phyloP scores from a whole-genome alignment of 2,888 invertebrate species.

The Zygothrica quintamaculata region DNA sequence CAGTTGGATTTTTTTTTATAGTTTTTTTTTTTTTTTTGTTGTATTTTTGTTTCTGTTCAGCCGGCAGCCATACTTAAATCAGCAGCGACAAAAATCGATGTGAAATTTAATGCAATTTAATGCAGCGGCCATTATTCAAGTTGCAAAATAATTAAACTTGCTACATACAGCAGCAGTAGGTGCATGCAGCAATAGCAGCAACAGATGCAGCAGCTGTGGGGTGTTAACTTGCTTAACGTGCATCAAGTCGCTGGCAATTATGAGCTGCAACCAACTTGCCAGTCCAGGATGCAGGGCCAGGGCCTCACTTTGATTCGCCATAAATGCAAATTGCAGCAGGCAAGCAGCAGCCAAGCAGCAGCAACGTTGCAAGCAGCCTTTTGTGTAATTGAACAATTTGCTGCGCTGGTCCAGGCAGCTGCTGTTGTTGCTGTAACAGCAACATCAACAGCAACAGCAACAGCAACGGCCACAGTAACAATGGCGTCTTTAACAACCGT shows the following conservation, averaged over 20 bases:
- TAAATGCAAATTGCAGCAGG: constrained; percentile 69
- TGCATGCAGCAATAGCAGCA: constrained; percentile 12
- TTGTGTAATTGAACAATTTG: constrained; percentile 79
- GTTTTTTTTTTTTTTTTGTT: no score
- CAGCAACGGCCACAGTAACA: constrained; percentile 34
- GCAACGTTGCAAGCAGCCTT: constrained; percentile 42
- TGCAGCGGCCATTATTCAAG: constrained; percentile 77
- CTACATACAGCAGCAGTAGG: constrained; percentile 22
- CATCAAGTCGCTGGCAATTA: constrained; percentile 74
- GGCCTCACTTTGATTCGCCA: constrained; percentile 70
- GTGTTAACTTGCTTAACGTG: constrained; percentile 78
- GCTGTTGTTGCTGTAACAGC: constrained; percentile 43
- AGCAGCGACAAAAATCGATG: constrained; percentile 59
- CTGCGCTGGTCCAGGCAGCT: constrained; percentile 59
- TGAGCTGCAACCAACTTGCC: constrained; percentile 43
- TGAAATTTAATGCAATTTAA: constrained; percentile 66
- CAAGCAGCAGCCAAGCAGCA: constrained; percentile 19
- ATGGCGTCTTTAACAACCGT: constrained; percentile 49
- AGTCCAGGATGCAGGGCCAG: constrained; percentile 41
- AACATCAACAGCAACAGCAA: constrained; percentile 22
- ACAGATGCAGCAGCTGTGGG: constrained; percentile 62
- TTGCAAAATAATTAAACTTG: constrained; percentile 61
- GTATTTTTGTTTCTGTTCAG: no score
- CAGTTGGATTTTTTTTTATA: no score
- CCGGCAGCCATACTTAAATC: constrained; percentile 48